Evolutionary conservation across 2,888 invertebrate species (phyloP), one percentile per base, ranked within the genome.

Genomic region (Steromphala cineraria): DNA sequence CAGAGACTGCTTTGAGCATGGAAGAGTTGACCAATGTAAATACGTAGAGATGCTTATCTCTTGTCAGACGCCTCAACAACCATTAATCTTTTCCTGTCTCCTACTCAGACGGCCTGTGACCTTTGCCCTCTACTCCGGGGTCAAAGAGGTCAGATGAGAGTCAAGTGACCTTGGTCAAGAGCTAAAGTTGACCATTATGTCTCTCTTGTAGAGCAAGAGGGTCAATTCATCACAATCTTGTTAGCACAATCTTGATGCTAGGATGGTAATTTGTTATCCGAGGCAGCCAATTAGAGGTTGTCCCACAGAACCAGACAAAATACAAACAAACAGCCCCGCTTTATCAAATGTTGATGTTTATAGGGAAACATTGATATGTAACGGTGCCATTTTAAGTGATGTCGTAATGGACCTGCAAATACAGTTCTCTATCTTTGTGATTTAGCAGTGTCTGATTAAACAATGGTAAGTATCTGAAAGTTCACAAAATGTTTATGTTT

Each of bases 131-230:
- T 40, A 28, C 36, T 13, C n/a, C 2, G 36, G 10, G 36, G 71
- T 31, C 36, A 71, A 36, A 31, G 46, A 31, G 71, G 71, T 71
- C 71, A 71, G 56, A 19, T n/a, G 40, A 36, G 36, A 36, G 71
- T 71, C 31, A 71, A 71, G 40, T 71, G 71, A 40, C 71, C 67
- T 17, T 71, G 71, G 71, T 71, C 71, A 71, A 71, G 71, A 4
- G 40, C 31, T 10, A 19, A 36, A 19, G 36, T 10, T 71, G 71
- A 71, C 71, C 40, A 71, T 71, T 71, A 71, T 13, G 10, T 19
- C 36, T 31, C 46, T 28, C 28, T 71, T 71, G 15, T 5, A 40
- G 36, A 31, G 36, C n/a, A 55, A 10, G n/a, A 15, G 19, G 36
- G 71, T 19, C 19, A 40, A 28, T 71, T 19, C 40, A 71, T 71